Evolutionary conservation across 2,888 invertebrate species (phyloP).

Genomic region (Nymphalis polychloros): DNA sequence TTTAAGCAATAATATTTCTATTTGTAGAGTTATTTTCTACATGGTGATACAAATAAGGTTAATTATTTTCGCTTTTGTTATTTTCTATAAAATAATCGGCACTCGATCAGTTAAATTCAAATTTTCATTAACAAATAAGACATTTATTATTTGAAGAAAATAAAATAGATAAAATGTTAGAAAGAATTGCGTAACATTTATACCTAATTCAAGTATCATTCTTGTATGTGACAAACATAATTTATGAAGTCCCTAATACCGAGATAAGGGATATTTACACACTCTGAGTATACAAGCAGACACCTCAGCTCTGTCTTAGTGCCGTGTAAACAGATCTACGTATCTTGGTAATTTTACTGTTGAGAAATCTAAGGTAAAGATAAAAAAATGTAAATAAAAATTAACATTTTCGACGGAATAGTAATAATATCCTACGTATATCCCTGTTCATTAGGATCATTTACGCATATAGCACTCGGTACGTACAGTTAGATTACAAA

Average conservation of each 20-base stretch:
- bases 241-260: constrained; percentile 81
- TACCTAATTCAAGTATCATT: constrained; percentile 49
- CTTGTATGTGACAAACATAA: constrained; percentile 78
- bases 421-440: constrained; percentile 51
- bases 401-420: constrained; percentile 53
- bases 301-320: constrained; percentile 75
- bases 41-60: not conserved
- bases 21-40: not conserved
- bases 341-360: constrained; percentile 75
- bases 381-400: constrained; percentile 69
- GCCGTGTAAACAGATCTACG: constrained; percentile 73
- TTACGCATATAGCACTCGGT: constrained; percentile 1
- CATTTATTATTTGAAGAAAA: too few species aligned
- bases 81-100: too few species aligned
- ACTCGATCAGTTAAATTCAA: too few species aligned
- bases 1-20: not conserved
- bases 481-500: constrained; percentile 25
- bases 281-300: constrained; percentile 70
- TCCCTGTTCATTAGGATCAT: constrained; percentile 16
- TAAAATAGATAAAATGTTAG: too few species aligned
- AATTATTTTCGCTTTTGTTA: too few species aligned
- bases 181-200: constrained; percentile 18
- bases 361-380: constrained; percentile 71
- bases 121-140: too few species aligned
- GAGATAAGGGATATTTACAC: constrained; percentile 79